Percentiles rank a stretch among this genome's conserved stretches.
Evolutionary conservation across 2,888 invertebrate species (phyloP).

Genomic region (Epirrhoe tristata): DNA sequence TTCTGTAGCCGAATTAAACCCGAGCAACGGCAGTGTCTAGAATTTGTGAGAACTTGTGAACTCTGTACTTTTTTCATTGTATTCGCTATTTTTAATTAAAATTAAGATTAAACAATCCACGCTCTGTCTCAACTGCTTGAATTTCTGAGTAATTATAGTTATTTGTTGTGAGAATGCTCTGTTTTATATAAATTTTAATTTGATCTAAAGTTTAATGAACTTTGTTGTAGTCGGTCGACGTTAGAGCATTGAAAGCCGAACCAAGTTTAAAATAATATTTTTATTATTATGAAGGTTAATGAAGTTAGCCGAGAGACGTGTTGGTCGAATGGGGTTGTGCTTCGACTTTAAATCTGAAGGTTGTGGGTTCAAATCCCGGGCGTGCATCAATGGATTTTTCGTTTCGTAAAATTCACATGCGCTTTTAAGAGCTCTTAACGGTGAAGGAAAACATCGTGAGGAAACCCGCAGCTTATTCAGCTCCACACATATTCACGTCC

Average conservation of each 20-base stretch:
- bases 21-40: constrained; percentile 8
- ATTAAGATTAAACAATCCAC: constrained; percentile 27
- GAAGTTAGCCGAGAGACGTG: too few species aligned
- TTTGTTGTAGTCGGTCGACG: neutral
- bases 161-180: constrained; percentile 15
- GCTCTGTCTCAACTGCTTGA: constrained; percentile 16
- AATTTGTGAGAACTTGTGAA: constrained; percentile 14
- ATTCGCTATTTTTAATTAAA: constrained; percentile 26
- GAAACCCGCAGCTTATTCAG: too few species aligned
- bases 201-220: constrained; percentile 25
- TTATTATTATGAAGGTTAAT: too few species aligned
- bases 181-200: constrained; percentile 15
- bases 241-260: neutral
- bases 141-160: constrained; percentile 26
- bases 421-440: too few species aligned
- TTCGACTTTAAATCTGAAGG: too few species aligned
- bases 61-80: constrained; percentile 3
- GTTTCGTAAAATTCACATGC: too few species aligned
- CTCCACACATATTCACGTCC: too few species aligned
- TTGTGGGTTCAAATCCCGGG: too few species aligned
- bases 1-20: neutral
- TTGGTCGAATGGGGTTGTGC: too few species aligned
- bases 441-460: too few species aligned
- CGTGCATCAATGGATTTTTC: too few species aligned
- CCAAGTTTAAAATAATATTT: too few species aligned